Evolutionary conservation across 1,140 invertebrate genomes (phyloP), one percentile per base, ranked within the genome.

Genomic region (Zophobas atratus): DNA sequence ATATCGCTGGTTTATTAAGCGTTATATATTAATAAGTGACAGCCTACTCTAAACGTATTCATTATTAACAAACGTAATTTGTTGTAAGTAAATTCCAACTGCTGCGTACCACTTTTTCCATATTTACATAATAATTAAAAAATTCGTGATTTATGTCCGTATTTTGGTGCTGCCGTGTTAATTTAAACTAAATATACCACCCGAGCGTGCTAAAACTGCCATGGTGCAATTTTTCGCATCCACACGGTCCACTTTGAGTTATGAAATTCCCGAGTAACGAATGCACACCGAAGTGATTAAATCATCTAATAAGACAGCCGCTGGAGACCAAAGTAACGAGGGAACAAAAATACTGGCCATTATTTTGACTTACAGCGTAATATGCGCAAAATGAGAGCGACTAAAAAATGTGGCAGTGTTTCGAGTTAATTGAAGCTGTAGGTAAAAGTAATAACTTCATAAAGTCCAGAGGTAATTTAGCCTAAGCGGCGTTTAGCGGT

Each of bases 351-450:
- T 73, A 32, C 51, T 34, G 39, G 33, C 55, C 71, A 73, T 73
- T 73, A 73, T 73, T 73, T 73, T 73, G 71, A 73, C 71, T 73
- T 73, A 73, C 49, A 56, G 38, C 55, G 71, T 56, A 73, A 56
- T 73, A 73, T 73, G 71, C 71, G 49, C 71, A 33, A 73, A 73
- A 73, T 73, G 49, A 73, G 71, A 56, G 71, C 48, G 71, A 73
- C 49, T 72, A 73, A 73, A 73, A 73, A 73, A 73, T 73, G 71
- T 56, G 32, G 71, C 71, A 73, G 56, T 73, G 56, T 73, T 73
- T 73, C 71, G 71, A 73, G 49, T 73, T 73, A 73, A 73, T 73
- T 73, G 71, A 73, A 73, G 35, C 71, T 73, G 33, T 73, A 73
- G 71, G 71, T 73, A 73, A 73, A 73, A 38, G 71, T 73, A 73